Base-by-base conservation (phyloP, 1,140 invertebrate species). In the Drosophila orosa region DNA sequence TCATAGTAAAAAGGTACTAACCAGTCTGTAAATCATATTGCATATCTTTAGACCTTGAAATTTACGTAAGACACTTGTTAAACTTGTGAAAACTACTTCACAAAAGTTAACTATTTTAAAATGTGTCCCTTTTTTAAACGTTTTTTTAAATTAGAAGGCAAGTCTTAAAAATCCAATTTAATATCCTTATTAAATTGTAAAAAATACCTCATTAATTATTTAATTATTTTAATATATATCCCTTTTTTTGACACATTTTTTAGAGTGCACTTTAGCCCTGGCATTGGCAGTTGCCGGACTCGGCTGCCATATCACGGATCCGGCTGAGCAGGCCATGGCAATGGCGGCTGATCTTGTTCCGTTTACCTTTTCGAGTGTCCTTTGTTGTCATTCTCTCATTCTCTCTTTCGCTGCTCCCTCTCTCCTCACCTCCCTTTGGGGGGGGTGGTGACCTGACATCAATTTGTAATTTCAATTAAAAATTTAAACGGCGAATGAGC, bases 391-490 rank as follows among this genome's bases (percentile, higher is more conserved):
- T 9, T 19, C 19, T 10, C 13, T 17, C 22, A 1, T n/a, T 35
- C 62, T 33, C 22, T 24, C 7, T 4, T 6, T 25, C 17, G 10
- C 3, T 3, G n/a, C 12, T 31, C 13, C 4, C 25, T 6, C 13
- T n/a, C n/a, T n/a, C 9, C 3, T 33, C 25, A n/a, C 55, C 22
- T 15, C 9, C 24, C 15, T 6, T 7, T 47, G 4, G 7, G 0
- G 7, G 44, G 22, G 24, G 24, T 25, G 24, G 2, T 27, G 24
- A 27, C 24, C 63, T 62, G 68, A 63, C 74, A 85, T 85, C 78
- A 85, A 85, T 85, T 81, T 74, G 82, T 85, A 85, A 85, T 85
- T 85, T 86, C 74, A 85, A 86, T 86, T 85, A 86, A 85, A 86
- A 86, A 85, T 85, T 86, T 74, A 85, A 84, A 71, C 73, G 65